phyloP scores from a whole-genome alignment of 1,140 invertebrate genomes.

The Trissolcus basalis region DNA sequence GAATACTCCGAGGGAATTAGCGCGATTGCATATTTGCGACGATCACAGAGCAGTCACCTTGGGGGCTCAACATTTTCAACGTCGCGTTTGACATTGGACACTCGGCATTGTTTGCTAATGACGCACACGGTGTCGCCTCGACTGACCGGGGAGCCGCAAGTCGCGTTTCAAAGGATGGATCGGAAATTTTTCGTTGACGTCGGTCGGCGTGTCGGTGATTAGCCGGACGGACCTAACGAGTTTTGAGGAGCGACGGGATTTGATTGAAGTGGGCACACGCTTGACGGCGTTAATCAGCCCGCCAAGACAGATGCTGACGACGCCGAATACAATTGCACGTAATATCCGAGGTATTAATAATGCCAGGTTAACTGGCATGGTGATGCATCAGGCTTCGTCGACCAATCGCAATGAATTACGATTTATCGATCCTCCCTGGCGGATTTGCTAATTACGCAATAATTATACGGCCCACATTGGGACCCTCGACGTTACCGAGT shows the following conservation, averaged over 20 bases:
- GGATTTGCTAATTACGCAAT: conserved; percentile 66
- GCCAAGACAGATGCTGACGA: conserved; percentile 35
- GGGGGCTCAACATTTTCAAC: conserved; percentile 42
- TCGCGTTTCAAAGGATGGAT: no score
- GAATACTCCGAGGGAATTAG: conserved; percentile 25
- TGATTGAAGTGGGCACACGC: no score
- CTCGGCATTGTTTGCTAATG: conserved; percentile 58
- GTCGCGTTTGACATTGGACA: conserved; percentile 52
- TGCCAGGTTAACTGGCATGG: conserved; percentile 12
- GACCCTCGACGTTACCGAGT: conserved; percentile 30
- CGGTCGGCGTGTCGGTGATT: no score
- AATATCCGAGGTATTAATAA: conserved; percentile 43
- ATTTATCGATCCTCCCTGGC: conserved; percentile 59
- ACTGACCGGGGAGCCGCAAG: not conserved
- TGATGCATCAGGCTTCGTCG: conserved; percentile 49
- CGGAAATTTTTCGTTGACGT: no score
- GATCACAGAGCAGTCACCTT: conserved; percentile 34
- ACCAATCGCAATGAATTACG: conserved; percentile 62
- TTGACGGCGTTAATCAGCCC: conserved; percentile 28
- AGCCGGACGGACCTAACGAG: no score
- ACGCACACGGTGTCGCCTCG: conserved; percentile 23
- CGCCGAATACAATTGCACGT: conserved; percentile 45
- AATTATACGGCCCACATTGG: conserved; percentile 63
- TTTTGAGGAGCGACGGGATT: no score
- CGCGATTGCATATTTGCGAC: conserved; percentile 24